Evolutionary conservation across 2,797 vertebrate species (phyloP).

Genomic region (Denticeps clupeoides): DNA sequence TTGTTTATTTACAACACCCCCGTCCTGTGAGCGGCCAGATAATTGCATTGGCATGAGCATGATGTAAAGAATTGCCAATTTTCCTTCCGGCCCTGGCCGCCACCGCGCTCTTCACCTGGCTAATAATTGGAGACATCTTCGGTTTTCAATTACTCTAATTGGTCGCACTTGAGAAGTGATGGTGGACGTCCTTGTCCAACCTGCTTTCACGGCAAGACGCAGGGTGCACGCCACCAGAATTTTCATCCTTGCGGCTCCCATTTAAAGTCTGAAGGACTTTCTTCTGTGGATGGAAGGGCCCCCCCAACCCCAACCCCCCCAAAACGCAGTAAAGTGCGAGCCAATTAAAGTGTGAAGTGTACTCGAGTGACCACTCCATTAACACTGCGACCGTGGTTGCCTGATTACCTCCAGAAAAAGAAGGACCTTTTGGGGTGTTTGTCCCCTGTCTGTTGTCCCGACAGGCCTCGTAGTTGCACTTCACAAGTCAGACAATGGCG

Average conservation of each 20-base stretch:
- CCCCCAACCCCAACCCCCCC: background rate
- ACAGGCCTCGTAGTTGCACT: too few relatives aligned
- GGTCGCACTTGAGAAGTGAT: constrained; percentile 35
- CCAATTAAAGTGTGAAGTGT: constrained; percentile 46
- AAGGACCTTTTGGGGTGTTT: constrained; percentile 11
- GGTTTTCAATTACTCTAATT: constrained; percentile 41
- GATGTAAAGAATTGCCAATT: constrained; percentile 51
- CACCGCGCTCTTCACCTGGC: constrained; percentile 25
- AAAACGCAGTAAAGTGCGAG: constrained; percentile 21
- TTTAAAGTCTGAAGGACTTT: constrained; percentile 18
- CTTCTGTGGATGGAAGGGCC: constrained; percentile 17
- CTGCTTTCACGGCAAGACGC: constrained; percentile 15
- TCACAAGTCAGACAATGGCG: too few relatives aligned
- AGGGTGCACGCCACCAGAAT: constrained; percentile 11
- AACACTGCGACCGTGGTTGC: constrained; percentile 17
- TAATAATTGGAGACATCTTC: constrained; percentile 47
- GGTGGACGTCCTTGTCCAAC: constrained; percentile 30
- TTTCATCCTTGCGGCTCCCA: constrained; percentile 14
- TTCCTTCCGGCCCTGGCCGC: constrained; percentile 24
- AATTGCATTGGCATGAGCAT: constrained; percentile 44
- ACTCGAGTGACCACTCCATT: constrained; percentile 44
- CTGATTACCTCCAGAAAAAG: constrained; percentile 11
- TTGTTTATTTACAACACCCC: constrained; percentile 43
- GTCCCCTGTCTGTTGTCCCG: constrained; percentile 12
- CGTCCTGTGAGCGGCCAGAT: constrained; percentile 37